Base-by-base conservation (phyloP, 2,888 invertebrate species). In the Tanytarsus gracilentus region DNA sequence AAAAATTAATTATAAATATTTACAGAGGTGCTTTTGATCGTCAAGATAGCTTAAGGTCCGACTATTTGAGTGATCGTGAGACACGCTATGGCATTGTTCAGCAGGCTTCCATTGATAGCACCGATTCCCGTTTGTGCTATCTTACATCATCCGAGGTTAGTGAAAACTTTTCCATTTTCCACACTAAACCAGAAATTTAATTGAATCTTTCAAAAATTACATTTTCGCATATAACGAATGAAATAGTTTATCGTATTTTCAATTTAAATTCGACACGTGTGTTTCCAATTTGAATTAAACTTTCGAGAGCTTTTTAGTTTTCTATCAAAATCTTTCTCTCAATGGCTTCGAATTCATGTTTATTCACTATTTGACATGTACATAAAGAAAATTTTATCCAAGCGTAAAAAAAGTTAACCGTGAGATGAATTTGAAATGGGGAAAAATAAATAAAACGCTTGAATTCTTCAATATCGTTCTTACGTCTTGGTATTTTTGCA, bases 91-190 rank as follows among this genome's bases (percentile, higher is more conserved):
- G 90, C 66, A 90, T 93, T 72, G 89, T 92, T 67, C 92, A 93
- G 75, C 94, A 94, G 74, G 91, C 92, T 49, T 93, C 93, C 56
- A 85, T 94, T 64, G 93, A 94, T 73, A 93, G 93, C 77, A 92
- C 93, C 8, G 94, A 94, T 77, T 93, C 93, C 65, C 81, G 92
- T 68, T 83, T 93, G 67, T 93, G 93, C 77, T 94, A 94, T 77
- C 81, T 94, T 71, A 94, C 94, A 65, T 94, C 93, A 50, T 94
- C 93, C 65, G 94, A 94, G 91, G 93, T 94, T 79, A 85, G 92
- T 81, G 61, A 25, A 39, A 36, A 29, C 18, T 30, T 59, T 2
- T 27, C 3, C 21, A 6, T 33, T 23, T 39, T 33, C n/a, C 23
- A 39, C n/a, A n/a, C 30, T n/a, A 14, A 40, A 40, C 8, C 33